Evolutionary conservation across 2,797 vertebrate species (phyloP).

Genomic region (Syndactyla subalaris): DNA sequence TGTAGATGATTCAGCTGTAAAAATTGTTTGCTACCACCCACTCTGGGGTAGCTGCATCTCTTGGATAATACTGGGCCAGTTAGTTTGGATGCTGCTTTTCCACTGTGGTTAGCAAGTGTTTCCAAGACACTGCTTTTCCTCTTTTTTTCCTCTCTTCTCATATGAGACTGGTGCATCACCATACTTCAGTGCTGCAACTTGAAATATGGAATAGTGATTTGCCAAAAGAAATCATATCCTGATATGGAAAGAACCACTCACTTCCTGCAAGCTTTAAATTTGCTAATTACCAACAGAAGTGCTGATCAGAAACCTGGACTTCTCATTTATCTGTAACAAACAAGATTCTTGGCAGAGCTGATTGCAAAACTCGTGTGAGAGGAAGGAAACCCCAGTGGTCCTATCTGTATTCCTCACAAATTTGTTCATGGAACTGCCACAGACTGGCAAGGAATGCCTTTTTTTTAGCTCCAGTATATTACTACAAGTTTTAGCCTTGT

Average conservation of each 20-base stretch:
- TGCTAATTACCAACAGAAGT: slow-evolving; percentile 19
- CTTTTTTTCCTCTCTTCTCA: background rate
- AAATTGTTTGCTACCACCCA: background rate
- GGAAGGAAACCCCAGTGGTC: slow-evolving; percentile 13
- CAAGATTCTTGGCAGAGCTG: slow-evolving; percentile 24
- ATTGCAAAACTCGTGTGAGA: background rate
- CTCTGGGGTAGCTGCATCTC: background rate
- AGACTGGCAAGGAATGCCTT: background rate
- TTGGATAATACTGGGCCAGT: background rate
- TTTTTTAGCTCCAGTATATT: background rate
- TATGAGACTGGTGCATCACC: background rate
- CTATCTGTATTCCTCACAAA: slow-evolving; percentile 8
- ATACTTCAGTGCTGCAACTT: background rate
- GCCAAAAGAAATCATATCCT: slow-evolving; percentile 11
- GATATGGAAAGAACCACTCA: background rate
- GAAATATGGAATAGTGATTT: background rate
- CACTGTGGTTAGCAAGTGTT: background rate
- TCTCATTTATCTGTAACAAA: slow-evolving; percentile 1
- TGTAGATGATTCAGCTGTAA: background rate
- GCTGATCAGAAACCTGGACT: slow-evolving; percentile 5
- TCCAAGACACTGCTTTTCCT: background rate
- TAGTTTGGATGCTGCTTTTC: background rate
- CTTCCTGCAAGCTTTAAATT: slow-evolving; percentile 4
- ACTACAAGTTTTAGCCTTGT: background rate
- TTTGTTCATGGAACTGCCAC: slow-evolving; percentile 4